Evolutionary conservation across 2,113 vertebrate genomes (phyloP).

Genomic region (Festucalex cinctus): DNA sequence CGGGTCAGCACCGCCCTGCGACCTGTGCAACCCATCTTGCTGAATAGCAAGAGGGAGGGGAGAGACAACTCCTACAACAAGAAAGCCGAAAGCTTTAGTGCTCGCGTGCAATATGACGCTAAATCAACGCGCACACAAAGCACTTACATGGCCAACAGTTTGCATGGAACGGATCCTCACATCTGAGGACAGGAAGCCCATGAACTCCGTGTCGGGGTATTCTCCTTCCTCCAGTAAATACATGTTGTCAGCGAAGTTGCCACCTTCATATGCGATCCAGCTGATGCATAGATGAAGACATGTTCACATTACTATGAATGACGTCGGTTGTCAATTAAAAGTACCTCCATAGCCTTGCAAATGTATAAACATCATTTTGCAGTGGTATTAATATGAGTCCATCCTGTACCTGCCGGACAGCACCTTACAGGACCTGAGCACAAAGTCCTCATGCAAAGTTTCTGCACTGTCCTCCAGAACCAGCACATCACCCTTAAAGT

Average conservation of each 20-base stretch:
- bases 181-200: slow-evolving; percentile 79
- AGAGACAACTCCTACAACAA: slow-evolving; percentile 85
- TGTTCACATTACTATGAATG: not conserved
- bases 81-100: not conserved
- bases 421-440: slow-evolving; percentile 84
- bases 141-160: slow-evolving; percentile 82
- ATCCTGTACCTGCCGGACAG: slow-evolving; percentile 83
- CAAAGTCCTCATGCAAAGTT: slow-evolving; percentile 79
- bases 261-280: slow-evolving; percentile 84
- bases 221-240: slow-evolving; percentile 90
- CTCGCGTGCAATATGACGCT: not conserved
- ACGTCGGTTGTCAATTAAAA: not conserved
- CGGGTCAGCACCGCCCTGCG: slow-evolving; percentile 76
- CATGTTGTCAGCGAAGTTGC: slow-evolving; percentile 83
- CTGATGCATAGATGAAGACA: slow-evolving; percentile 64
- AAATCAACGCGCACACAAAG: not conserved
- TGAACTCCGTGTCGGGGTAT: slow-evolving; percentile 77
- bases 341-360: not conserved
- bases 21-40: slow-evolving; percentile 82
- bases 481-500: slow-evolving; percentile 79
- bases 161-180: slow-evolving; percentile 77
- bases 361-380: not conserved
- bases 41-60: slow-evolving; percentile 82
- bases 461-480: slow-evolving; percentile 74
- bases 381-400: too few relatives aligned